These are phyloP conservation scores for Hyperoplus lanceolatus DNA, from an alignment of 2,797 vertebrate species.

Conservation along the genomic window DNA sequence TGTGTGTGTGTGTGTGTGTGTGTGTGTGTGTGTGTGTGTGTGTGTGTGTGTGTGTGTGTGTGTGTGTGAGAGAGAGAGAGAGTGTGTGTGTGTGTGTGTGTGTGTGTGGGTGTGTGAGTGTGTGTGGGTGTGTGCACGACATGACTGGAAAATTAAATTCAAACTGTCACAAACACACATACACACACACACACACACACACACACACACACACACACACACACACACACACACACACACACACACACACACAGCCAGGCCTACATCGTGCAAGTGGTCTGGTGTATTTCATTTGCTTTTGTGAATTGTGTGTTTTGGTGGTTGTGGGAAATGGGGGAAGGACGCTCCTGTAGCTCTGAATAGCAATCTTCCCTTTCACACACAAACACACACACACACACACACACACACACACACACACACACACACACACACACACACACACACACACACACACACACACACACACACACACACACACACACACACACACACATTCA, in stretches of 20 bases:
- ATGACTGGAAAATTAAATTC: conserved; percentile 57
- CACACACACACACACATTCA: conserved; percentile 45
- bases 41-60: too few relatives aligned
- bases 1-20: too few relatives aligned
- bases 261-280: conserved; percentile 33
- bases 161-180: conserved; percentile 68
- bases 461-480: conserved; percentile 14
- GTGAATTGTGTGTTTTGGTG: conserved; percentile 29
- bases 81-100: too few relatives aligned
- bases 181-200: conserved; percentile 16
- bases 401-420: conserved; percentile 61
- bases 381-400: conserved; percentile 52
- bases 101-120: too few relatives aligned
- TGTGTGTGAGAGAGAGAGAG: too few relatives aligned
- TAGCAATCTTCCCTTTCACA: conserved; percentile 55
- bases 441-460: conserved; percentile 14
- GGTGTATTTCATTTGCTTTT: conserved; percentile 31
- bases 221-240: conserved; percentile 26
- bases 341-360: conserved; percentile 39
- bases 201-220: conserved; percentile 9
- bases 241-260: conserved; percentile 17
- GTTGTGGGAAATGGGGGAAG: conserved; percentile 1
- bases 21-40: too few relatives aligned
- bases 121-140: conserved; percentile 21
- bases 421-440: conserved; percentile 49